Percentiles rank a stretch among this genome's conserved stretches.
Evolutionary conservation across 2,113 vertebrate genomes (phyloP).

Genomic region (Megatriorchis doriae): DNA sequence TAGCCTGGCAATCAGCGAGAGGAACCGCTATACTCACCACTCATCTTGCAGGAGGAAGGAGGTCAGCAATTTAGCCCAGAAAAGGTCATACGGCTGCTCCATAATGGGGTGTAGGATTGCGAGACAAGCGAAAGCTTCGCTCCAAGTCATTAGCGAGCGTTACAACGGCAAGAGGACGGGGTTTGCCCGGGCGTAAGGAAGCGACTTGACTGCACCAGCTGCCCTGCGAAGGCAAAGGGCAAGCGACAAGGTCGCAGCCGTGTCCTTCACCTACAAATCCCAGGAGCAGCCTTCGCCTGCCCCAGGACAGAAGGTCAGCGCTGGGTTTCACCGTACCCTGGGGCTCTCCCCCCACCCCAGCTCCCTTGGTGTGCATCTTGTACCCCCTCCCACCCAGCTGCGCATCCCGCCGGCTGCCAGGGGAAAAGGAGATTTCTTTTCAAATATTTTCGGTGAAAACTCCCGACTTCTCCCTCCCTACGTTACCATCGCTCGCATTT

Average conservation of each 20-base stretch:
- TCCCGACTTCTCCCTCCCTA: fast-evolving
- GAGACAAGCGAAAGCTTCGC: not conserved
- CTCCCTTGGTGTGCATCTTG: fast-evolving
- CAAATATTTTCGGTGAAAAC: fast-evolving
- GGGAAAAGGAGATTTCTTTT: fast-evolving
- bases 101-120: not conserved
- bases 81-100: not conserved
- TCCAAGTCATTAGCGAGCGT: fast-evolving
- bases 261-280: fast-evolving
- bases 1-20: not conserved
- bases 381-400: not conserved
- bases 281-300: not conserved
- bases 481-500: fast-evolving
- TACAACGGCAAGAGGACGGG: fast-evolving
- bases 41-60: not conserved
- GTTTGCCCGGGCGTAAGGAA: not conserved
- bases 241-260: not conserved
- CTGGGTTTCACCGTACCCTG: not conserved
- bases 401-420: fast-evolving
- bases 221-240: not conserved
- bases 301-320: not conserved
- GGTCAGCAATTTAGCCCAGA: not conserved
- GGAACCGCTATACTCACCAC: not conserved
- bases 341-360: fast-evolving
- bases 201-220: fast-evolving